These are phyloP conservation scores for Gobionotothen gibberifrons DNA, from an alignment of 2,797 vertebrate genomes.

Conservation along the genomic window DNA sequence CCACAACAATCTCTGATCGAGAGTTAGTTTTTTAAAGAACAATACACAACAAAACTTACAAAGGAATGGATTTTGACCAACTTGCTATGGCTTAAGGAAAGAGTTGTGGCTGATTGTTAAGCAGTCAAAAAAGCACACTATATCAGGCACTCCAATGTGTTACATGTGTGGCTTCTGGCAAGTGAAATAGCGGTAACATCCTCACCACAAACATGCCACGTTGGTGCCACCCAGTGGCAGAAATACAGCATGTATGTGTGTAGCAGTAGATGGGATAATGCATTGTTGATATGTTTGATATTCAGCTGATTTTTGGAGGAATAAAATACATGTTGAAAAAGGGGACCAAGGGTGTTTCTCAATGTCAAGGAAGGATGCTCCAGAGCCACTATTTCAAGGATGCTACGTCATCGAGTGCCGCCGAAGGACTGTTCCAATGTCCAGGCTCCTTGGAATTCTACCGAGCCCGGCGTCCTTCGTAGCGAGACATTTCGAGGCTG, in stretches of 20 bases:
- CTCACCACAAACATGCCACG: slow-evolving; percentile 46
- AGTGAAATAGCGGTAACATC: slow-evolving; percentile 9
- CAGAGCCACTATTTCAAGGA: no score
- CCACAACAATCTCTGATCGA: no score
- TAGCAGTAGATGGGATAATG: slow-evolving; percentile 26
- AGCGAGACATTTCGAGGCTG: no score
- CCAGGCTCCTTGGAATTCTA: no score
- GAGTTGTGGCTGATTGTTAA: background rate
- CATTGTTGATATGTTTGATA: slow-evolving; percentile 1
- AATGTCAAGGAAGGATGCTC: no score
- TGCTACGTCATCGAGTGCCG: no score
- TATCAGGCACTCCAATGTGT: slow-evolving; percentile 18
- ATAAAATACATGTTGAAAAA: background rate
- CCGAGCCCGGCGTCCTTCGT: no score
- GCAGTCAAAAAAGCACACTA: slow-evolving; percentile 12
- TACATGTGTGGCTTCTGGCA: slow-evolving; percentile 12
- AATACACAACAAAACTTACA: slow-evolving; percentile 20
- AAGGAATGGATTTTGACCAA: slow-evolving; percentile 6
- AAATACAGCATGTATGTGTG: slow-evolving; percentile 35
- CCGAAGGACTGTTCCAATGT: no score
- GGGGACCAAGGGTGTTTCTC: background rate
- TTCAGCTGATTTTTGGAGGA: slow-evolving; percentile 16
- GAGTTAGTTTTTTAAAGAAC: slow-evolving; percentile 21
- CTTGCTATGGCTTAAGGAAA: slow-evolving; percentile 52
- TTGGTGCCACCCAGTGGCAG: slow-evolving; percentile 57